Percentiles rank a stretch among this genome's conserved stretches.
Conservation (phyloP, 1,140 invertebrate species). For the Venustaconcha ellipsiformis region DNA sequence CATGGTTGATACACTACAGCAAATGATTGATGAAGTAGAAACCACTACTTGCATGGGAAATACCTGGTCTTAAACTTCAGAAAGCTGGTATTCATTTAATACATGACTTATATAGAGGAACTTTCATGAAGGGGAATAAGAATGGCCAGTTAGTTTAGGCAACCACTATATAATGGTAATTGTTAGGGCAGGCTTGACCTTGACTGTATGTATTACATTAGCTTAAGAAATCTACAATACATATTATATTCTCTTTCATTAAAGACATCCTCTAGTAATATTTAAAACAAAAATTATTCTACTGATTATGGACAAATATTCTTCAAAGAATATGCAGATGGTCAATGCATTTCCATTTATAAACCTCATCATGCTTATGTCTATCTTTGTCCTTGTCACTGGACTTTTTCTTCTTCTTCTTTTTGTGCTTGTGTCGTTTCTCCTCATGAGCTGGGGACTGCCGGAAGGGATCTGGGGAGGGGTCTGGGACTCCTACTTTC, state of each 20-base stretch:
- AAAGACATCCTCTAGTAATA: neutral
- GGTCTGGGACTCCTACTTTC: constrained; percentile 78
- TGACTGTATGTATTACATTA: neutral
- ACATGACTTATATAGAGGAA: too few relatives aligned
- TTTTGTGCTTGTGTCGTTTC: constrained; percentile 60
- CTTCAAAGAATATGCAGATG: neutral
- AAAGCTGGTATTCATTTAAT: too few relatives aligned
- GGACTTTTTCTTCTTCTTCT: constrained; percentile 65
- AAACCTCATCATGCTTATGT: constrained; percentile 42
- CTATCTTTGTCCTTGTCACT: constrained; percentile 57
- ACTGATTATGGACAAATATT: neutral
- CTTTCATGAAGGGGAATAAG: too few relatives aligned
- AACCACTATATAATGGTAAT: neutral
- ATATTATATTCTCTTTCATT: neutral
- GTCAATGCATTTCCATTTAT: constrained; percentile 1
- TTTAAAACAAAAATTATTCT: neutral
- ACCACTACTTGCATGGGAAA: too few relatives aligned
- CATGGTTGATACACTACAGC: too few relatives aligned
- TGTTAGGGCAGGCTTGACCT: neutral
- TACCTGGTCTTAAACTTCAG: too few relatives aligned
- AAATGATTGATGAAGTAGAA: too few relatives aligned
- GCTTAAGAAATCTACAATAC: neutral
- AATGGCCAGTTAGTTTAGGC: too few relatives aligned
- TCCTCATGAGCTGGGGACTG: constrained; percentile 31
- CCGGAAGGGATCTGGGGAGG: constrained; percentile 28